phyloP scores from a whole-genome alignment of 2,888 invertebrate species.

The Metacarcinus magister region DNA sequence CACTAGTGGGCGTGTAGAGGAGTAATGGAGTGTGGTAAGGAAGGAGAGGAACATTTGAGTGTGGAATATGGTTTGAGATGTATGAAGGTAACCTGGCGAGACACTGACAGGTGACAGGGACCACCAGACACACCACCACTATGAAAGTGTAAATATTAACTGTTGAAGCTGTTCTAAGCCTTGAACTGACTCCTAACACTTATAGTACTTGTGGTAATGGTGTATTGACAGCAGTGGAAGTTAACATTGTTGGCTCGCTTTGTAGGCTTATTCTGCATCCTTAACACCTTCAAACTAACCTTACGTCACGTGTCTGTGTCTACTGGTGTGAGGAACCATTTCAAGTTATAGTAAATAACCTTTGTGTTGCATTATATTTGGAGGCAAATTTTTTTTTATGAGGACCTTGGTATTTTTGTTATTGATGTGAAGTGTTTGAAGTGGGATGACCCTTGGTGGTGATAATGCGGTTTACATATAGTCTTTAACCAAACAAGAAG shows the following conservation, averaged over 20 bases:
- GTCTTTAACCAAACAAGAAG: neutral
- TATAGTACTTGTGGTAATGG: too few relatives aligned
- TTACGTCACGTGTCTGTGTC: too few relatives aligned
- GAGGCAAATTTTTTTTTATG: neutral
- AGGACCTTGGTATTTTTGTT: neutral
- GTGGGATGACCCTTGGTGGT: neutral
- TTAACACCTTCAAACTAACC: too few relatives aligned
- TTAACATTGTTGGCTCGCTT: too few relatives aligned
- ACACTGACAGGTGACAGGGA: neutral
- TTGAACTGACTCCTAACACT: neutral
- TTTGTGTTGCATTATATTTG: neutral
- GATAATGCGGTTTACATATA: neutral
- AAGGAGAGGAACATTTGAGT: neutral
- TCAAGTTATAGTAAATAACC: neutral
- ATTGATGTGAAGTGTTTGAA: neutral
- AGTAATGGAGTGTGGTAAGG: neutral
- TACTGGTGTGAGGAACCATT: neutral
- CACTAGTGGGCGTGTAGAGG: neutral
- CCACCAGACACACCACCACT: neutral
- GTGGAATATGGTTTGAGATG: neutral
- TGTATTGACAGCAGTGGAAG: too few relatives aligned
- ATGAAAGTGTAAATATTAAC: neutral
- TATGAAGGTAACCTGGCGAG: neutral
- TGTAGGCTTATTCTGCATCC: too few relatives aligned
- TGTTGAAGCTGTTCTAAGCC: neutral